Evolutionary conservation across 1,140 invertebrate species (phyloP), one percentile per base, ranked within the genome.

Genomic region (Drosophila trapezifrons): DNA sequence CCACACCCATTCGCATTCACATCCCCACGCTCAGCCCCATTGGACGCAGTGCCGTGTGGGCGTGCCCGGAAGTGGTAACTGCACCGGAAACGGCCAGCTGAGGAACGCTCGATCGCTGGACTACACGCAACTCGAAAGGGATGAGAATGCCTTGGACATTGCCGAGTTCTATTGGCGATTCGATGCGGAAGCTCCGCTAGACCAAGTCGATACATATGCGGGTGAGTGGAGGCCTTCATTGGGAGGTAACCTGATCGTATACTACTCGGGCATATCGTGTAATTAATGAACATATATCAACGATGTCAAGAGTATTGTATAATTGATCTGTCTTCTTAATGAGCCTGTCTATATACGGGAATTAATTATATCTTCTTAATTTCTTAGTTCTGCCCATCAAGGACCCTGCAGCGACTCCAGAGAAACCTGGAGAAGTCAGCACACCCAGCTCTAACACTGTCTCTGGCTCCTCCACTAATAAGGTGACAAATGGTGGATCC

Each of bases 151-250:
- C 56, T 75, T 91, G 62, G 90, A 91, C 69, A 91, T 91, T 35
- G 90, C 90, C 52, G 90, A 91, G 80, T 91, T 90, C 74, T 91
- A 91, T 58, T 91, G 90, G 90, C 87, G 77, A 10, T 80, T 91
- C 40, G 90, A 91, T 76, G 87, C 90, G 56, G 90, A 91, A 67
- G 76, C 77, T 32, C 76, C 76, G 56, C 67, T 78, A 52, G 79
- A 86, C 59, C 82, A 85, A 64, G 35, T 76, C 78, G 82, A 78
- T 12, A 73, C 70, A 45, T 84, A 84, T 46, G 59, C 75, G 69
- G 83, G 83, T 87, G 65, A 87, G 76, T 77, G 37, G 40, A 40
- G 40, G 58, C 60, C 46, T 59, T 80, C 51, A 1, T 13, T 8
- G 1, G 32, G 3, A 8, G 57, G 51, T 8, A 54, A 54, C 22